These are phyloP conservation scores for Catostomus latipinnis DNA, from an alignment of 2,797 vertebrate genomes.

Conservation along the genomic window DNA sequence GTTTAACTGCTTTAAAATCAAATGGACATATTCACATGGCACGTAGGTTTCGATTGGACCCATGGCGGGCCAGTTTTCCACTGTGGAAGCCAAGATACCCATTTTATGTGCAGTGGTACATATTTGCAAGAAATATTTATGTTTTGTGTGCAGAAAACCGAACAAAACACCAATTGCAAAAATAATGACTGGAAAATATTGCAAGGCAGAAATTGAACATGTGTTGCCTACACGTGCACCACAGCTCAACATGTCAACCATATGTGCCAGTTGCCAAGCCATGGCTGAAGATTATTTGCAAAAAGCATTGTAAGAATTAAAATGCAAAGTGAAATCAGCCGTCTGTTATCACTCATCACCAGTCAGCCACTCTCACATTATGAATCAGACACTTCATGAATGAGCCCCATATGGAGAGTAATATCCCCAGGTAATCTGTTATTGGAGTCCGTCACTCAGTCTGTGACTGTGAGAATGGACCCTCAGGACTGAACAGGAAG, in stretches of 20 bases:
- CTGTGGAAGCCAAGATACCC: too few species aligned
- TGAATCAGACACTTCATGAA: constrained; percentile 47
- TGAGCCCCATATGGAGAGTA: constrained; percentile 3
- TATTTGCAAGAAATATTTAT: too few species aligned
- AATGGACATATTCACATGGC: constrained; percentile 11
- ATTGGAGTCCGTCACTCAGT: constrained; percentile 14
- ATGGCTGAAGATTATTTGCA: too few species aligned
- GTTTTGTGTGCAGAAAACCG: too few species aligned
- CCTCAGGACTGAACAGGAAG: constrained; percentile 25
- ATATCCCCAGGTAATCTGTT: constrained; percentile 45
- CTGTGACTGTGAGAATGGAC: constrained; percentile 16
- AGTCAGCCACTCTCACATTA: constrained; percentile 7
- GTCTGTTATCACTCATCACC: constrained; percentile 3
- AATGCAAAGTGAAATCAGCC: constrained; percentile 19
- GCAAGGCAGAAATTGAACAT: not conserved
- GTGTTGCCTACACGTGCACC: not conserved
- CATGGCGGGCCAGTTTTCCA: too few species aligned
- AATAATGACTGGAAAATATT: not conserved
- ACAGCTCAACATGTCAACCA: too few species aligned
- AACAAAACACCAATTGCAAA: too few species aligned
- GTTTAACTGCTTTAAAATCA: not conserved
- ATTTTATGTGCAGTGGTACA: not conserved
- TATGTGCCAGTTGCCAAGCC: not conserved
- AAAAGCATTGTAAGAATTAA: not conserved
- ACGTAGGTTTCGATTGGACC: not conserved